Evolutionary conservation across 2,888 invertebrate species (phyloP), one percentile per base, ranked within the genome.

Genomic region (Lasius platythorax): DNA sequence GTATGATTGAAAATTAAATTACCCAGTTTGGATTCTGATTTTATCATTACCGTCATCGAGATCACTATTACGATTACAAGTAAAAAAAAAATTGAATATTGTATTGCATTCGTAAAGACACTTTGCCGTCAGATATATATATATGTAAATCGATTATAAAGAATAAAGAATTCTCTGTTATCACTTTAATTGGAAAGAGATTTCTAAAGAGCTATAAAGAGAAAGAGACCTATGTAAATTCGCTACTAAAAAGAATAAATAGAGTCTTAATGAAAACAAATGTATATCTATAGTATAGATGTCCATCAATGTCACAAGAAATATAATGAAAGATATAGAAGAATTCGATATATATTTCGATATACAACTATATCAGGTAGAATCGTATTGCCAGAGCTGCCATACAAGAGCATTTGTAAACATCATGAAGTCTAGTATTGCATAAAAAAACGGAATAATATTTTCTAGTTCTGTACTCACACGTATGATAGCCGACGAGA

Each of bases 401-500:
- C 85, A 79, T 85, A 86, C 30, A 87, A 85, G 90, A 87, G 85
- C 82, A 78, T 83, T 83, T 76, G 85, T 70, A 79, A 85, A 84
- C 43, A 83, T 87, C 70, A 81, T 82, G 82, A 88, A 85, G 58
- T 83, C 83, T 85, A 85, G 53, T 73, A 84, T 86, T 84, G 84
- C 84, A 87, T 85, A 85, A 85, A 87, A 70, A 30, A 64, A 37
- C 37, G 37, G 37, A 33, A 66, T 23, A 84, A 84, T 87, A 87
- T 89, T 85, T 66, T 87, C 82, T 87, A 82, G 76, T 74, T 64
- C 66, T 85, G 68, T 72, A 74, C 67, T 85, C 67, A 56, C 67
- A 56, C 67, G 67, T 87, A 81, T 5, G 37, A 37, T 86, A 90
- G 87, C 82, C 83, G 87, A 88, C 84, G 85, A 23, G 23, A 85